phyloP scores from a whole-genome alignment of 2,113 vertebrate species.

The Perognathus longimembris region DNA sequence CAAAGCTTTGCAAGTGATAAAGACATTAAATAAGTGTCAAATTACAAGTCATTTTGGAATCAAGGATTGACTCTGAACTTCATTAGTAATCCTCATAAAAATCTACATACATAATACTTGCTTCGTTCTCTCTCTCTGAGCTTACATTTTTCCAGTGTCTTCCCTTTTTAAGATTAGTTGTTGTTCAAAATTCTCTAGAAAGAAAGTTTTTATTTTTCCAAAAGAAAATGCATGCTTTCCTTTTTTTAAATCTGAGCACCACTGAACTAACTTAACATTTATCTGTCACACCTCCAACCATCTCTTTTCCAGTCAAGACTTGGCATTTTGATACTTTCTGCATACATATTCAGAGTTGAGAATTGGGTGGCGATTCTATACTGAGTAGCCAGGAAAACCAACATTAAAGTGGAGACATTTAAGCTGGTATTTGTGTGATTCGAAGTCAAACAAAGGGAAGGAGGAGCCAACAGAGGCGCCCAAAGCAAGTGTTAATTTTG shows the following conservation, averaged over 20 bases:
- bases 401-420: not conserved
- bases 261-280: conserved; percentile 28
- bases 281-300: conserved; percentile 11
- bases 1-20: not conserved
- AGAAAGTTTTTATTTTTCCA: not conserved
- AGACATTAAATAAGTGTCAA: conserved; percentile 36
- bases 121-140: not conserved
- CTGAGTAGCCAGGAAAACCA: conserved; percentile 19
- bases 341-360: conserved; percentile 24
- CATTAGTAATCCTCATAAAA: not conserved
- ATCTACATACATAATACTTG: not conserved
- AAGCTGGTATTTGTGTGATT: not conserved
- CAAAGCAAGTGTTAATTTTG: not conserved
- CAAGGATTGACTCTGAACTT: not conserved
- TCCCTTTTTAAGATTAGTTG: not conserved
- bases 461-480: not conserved
- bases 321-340: conserved; percentile 48
- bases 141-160: not conserved
- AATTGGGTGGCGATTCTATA: conserved; percentile 25
- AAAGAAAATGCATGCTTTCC: not conserved
- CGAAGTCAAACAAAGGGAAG: not conserved
- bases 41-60: not conserved
- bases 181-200: not conserved
- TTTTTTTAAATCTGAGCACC: not conserved
- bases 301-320: conserved; percentile 15